These are phyloP conservation scores for Andrena haemorrhoa DNA, from an alignment of 2,888 invertebrate genomes.

Conservation along the genomic window DNA sequence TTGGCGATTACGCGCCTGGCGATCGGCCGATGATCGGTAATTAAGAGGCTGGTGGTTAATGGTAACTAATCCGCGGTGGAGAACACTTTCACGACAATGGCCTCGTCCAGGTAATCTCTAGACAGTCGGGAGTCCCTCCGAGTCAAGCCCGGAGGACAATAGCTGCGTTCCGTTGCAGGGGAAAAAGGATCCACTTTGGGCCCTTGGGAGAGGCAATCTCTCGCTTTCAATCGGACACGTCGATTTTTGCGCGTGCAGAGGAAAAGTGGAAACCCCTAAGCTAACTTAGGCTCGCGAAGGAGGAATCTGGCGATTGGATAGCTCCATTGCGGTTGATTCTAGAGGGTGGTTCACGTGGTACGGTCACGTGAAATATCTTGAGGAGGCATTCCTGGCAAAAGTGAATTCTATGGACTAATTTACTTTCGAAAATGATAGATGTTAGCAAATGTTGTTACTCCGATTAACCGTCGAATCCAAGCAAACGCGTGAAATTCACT, in stretches of 20 bases:
- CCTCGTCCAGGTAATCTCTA: neutral
- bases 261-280: neutral
- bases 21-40: slow-evolving; percentile 39
- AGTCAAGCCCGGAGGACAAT: no score
- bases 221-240: neutral
- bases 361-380: no score
- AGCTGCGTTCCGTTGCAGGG: neutral
- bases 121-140: neutral
- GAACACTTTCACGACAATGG: neutral
- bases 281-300: neutral
- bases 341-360: no score
- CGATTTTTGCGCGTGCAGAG: neutral
- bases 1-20: slow-evolving; percentile 24
- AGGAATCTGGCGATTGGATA: neutral
- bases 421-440: no score
- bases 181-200: slow-evolving; percentile 17
- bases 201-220: slow-evolving; percentile 42
- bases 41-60: slow-evolving; percentile 29
- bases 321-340: neutral
- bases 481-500: no score
- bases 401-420: no score
- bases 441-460: no score
- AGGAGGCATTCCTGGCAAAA: no score
- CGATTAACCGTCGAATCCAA: no score
- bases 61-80: slow-evolving; percentile 30